Percentiles rank a stretch among this genome's conserved stretches.
Evolutionary conservation across 2,113 vertebrate genomes (phyloP).

Genomic region (Antigone vipio): DNA sequence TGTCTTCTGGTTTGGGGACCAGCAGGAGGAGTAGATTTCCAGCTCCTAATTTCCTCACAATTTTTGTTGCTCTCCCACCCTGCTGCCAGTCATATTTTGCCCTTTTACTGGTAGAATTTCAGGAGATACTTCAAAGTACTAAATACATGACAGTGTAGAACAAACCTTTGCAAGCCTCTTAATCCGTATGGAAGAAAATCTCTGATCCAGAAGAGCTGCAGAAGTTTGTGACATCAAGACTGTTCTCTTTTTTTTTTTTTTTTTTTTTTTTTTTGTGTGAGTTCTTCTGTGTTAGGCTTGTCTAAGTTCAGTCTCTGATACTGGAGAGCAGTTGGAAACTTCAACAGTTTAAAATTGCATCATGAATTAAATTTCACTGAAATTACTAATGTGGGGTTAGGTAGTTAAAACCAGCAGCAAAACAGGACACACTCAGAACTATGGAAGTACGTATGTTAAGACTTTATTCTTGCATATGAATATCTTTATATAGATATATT

Average conservation of each 20-base stretch:
- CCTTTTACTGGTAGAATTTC: background rate
- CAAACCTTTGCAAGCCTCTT: background rate
- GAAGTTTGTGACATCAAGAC: background rate
- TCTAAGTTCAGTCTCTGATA: background rate
- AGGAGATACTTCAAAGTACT: background rate
- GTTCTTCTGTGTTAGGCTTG: background rate
- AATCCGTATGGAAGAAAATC: background rate
- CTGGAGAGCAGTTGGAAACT: background rate
- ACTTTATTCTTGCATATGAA: background rate
- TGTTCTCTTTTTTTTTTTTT: background rate
- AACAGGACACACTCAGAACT: background rate
- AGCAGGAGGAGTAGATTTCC: background rate
- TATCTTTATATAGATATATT: background rate
- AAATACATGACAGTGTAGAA: background rate
- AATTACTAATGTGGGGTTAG: background rate
- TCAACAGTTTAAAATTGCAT: background rate
- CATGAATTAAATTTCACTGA: background rate
- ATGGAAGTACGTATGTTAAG: background rate
- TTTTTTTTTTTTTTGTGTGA: background rate
- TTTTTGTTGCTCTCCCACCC: background rate
- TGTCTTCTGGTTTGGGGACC: background rate
- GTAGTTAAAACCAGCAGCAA: background rate
- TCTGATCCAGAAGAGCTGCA: background rate
- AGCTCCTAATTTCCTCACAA: background rate
- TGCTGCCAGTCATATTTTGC: background rate